phyloP scores from a whole-genome alignment of 2,113 vertebrate genomes.

The Rhineura floridana region DNA sequence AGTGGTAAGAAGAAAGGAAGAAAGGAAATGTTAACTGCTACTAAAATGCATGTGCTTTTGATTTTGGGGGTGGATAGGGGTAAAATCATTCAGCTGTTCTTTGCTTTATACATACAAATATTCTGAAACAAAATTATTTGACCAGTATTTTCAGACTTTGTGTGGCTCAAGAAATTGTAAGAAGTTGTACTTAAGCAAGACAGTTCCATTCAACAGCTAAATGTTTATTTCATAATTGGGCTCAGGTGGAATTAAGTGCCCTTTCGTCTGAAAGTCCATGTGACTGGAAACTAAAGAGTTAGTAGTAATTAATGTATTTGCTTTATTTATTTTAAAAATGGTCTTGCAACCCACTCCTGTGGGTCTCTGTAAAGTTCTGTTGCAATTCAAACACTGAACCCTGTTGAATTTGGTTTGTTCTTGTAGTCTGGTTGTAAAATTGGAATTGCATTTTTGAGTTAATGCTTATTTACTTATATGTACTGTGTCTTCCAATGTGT shows the following conservation, averaged over 20 bases:
- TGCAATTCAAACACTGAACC: background rate
- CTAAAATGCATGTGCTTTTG: slow-evolving; percentile 39
- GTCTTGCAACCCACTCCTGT: background rate
- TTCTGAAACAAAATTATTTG: slow-evolving; percentile 68
- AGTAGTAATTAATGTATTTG: slow-evolving; percentile 60
- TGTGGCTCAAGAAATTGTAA: too few species aligned
- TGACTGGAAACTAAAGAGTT: slow-evolving; percentile 73
- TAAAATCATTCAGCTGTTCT: slow-evolving; percentile 66
- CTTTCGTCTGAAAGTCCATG: slow-evolving; percentile 75
- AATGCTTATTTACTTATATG: background rate
- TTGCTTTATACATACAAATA: slow-evolving; percentile 70
- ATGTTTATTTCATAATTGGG: slow-evolving; percentile 68
- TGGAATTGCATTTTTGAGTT: background rate
- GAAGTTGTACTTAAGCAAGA: too few species aligned
- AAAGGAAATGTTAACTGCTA: slow-evolving; percentile 25
- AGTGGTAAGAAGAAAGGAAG: too few species aligned
- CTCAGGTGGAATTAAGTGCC: slow-evolving; percentile 76
- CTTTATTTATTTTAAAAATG: slow-evolving; percentile 32
- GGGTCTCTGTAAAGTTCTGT: background rate
- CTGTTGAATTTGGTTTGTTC: background rate
- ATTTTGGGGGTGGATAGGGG: slow-evolving; percentile 38
- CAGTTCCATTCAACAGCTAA: slow-evolving; percentile 59
- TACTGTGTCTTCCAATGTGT: background rate
- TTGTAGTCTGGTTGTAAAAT: background rate
- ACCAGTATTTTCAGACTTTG: slow-evolving; percentile 48